These are phyloP conservation scores for Melangyna quadrimaculata DNA, from an alignment of 2,888 invertebrate genomes.

Conservation along the genomic window DNA sequence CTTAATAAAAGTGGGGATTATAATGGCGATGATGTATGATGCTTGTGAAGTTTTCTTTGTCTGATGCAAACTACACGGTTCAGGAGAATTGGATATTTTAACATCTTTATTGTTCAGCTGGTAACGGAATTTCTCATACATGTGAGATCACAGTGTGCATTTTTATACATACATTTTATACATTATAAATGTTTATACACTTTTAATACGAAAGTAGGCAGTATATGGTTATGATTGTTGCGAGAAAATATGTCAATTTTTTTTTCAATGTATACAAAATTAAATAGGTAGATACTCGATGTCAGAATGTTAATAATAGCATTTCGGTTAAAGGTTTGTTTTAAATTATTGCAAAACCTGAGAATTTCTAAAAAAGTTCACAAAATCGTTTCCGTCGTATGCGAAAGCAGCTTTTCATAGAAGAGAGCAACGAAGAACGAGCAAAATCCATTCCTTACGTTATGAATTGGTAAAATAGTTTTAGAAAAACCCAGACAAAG, in stretches of 20 bases:
- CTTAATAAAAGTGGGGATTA: constrained; percentile 6
- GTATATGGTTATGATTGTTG: background rate
- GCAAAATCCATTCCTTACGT: too few relatives aligned
- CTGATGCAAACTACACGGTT: constrained; percentile 26
- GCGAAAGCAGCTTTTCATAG: too few relatives aligned
- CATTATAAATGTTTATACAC: background rate
- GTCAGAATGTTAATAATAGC: too few relatives aligned
- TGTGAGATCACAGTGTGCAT: background rate
- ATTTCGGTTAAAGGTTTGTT: too few relatives aligned
- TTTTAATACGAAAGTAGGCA: constrained; percentile 7
- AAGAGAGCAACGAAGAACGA: too few relatives aligned
- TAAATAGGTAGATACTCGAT: background rate
- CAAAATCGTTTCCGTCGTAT: too few relatives aligned
- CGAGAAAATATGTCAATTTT: background rate
- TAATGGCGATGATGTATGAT: constrained; percentile 42
- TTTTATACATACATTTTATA: too few relatives aligned
- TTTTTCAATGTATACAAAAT: background rate
- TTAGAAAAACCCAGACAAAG: too few relatives aligned
- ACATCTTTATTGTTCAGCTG: constrained; percentile 20
- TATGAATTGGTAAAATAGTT: too few relatives aligned
- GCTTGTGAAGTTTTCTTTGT: constrained; percentile 18
- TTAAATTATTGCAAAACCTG: too few relatives aligned
- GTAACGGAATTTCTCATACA: constrained; percentile 16
- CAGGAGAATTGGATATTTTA: background rate
- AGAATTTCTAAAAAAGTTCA: too few relatives aligned